Evolutionary conservation across 2,113 vertebrate genomes (phyloP), one percentile per base, ranked within the genome.

Genomic region (Xerus inauris): DNA sequence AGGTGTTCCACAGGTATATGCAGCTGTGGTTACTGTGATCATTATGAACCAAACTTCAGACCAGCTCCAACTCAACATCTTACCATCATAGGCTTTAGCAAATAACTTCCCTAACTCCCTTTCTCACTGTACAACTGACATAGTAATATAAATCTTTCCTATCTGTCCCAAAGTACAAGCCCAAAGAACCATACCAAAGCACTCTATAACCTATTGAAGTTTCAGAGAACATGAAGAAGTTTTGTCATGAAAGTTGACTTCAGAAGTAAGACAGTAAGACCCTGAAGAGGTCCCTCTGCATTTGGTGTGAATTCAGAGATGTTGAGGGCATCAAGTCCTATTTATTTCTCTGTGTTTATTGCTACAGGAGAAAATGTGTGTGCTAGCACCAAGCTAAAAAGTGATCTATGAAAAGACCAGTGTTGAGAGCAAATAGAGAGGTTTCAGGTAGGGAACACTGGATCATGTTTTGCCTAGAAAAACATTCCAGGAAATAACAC

Each of bases 291-390:
- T 40, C 14, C 49, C 47, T 73, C 26, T 87, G 62, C 38, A 38
- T 62, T 64, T 49, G 12, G 10, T 42, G 62, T 76, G 40, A 49
- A 81, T 82, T 94, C 49, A 65, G 49, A 54, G 11, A 35, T 54
- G 38, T 2, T 71, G 22, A n/a, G 30, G 75, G n/a, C 94, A 62
- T 1, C 40, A 62, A 67, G 22, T 51, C 28, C 62, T 92, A 20
- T 62, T 89, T 91, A 69, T 83, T 89, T 89, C 59, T 71, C 2
- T 89, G 81, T 62, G 30, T 71, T 92, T 92, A 84, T 71, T 76
- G 13, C 42, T 87, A 83, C 8, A 35, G 3, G 19, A 90, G 64
- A 89, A 97, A 91, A 67, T 20, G 26, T n/a, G 10, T 49, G 19
- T 94, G 42, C 57, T 54, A 71, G n/a, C 26, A 69, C 24, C 12